Evolutionary conservation across 2,888 invertebrate species (phyloP), one percentile per base, ranked within the genome.

Genomic region (Zygaena filipendulae): DNA sequence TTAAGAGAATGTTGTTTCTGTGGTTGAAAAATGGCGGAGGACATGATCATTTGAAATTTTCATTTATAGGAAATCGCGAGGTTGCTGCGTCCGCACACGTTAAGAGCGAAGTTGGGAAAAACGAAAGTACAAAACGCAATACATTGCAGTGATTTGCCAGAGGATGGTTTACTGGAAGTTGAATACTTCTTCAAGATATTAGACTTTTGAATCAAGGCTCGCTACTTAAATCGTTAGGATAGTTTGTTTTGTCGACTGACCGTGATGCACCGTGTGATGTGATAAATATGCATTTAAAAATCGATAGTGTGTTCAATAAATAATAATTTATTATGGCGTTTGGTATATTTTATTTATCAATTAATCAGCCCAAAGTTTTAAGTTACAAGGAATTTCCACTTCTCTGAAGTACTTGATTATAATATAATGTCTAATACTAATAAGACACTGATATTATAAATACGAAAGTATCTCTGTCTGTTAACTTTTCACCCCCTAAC

Each of bases 121-220:
- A 87, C 86, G 21, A 92, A 90, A 70, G 85, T 92, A 11, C 84
- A 87, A 53, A 97, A 97, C 70, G 95, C 92, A 3, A 81, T 97
- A 4, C 97, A 97, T 61, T 96, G 96, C 58, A 96, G 97, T 11
- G 97, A 97, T 79, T 79, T 97, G 31, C 84, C 89, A 0, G 95
- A 95, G 57, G 96, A 97, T 70, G 90, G 91, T 1, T 54, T 85
- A 13, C 64, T 94, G 29, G 97, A 97, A 82, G 80, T 90, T 29
- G 89, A 90, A 63, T 90, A 90, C 63, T 86, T 91, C 59, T 91
- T 91, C 57, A 90, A 88, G 69, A 87, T 91, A 49, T 59, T 88
- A 40, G 64, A 69, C 41, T 54, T 75, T 41, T 77, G 57, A 60
- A 46, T 23, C 23, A 40, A 52, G 45, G 40, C 52, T 53, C 52